A percentile compares a stretch with the other conserved stretches of the same genome.
Evolutionary conservation across 2,888 invertebrate species (phyloP).

Genomic region (Ophioninae sp.): DNA sequence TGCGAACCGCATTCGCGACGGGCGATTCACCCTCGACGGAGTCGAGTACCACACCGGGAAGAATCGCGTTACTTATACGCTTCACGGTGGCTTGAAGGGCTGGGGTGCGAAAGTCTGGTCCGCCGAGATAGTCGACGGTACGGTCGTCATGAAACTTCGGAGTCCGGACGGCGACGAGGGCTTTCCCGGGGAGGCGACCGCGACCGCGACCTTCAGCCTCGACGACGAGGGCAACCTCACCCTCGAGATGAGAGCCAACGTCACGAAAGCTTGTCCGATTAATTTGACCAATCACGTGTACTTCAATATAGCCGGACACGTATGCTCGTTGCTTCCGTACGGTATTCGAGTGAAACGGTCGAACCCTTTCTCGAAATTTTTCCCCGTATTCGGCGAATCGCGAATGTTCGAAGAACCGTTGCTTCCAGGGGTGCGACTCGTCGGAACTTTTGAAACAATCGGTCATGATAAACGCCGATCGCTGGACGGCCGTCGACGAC

Average conservation of each 20-base stretch:
- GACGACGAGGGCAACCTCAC: slow-evolving; percentile 88
- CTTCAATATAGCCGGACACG: slow-evolving; percentile 96
- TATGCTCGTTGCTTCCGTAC: slow-evolving; percentile 78
- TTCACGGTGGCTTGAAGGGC: slow-evolving; percentile 93
- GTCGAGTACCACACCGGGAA: slow-evolving; percentile 86
- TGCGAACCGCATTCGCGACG: slow-evolving; percentile 90
- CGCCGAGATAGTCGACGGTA: slow-evolving; percentile 70
- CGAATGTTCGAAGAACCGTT: background rate
- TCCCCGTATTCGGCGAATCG: too few species aligned
- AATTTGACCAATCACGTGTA: slow-evolving; percentile 95
- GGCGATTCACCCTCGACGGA: slow-evolving; percentile 87
- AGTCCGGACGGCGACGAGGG: slow-evolving; percentile 93
- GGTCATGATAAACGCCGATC: slow-evolving; percentile 89
- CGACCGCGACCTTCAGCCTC: slow-evolving; percentile 87
- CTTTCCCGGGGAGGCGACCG: slow-evolving; percentile 92
- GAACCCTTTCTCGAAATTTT: slow-evolving; percentile 1
- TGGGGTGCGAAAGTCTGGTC: slow-evolving; percentile 87
- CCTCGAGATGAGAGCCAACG: slow-evolving; percentile 89
- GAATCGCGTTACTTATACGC: slow-evolving; percentile 87
- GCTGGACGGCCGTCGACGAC: slow-evolving; percentile 87
- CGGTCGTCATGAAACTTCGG: slow-evolving; percentile 87
- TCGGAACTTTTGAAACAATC: slow-evolving; percentile 86
- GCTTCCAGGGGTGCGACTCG: slow-evolving; percentile 84
- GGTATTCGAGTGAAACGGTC: too few species aligned
- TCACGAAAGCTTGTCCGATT: slow-evolving; percentile 90